phyloP scores from a whole-genome alignment of 1,140 invertebrate species.

The Apocrypta bakeri region DNA sequence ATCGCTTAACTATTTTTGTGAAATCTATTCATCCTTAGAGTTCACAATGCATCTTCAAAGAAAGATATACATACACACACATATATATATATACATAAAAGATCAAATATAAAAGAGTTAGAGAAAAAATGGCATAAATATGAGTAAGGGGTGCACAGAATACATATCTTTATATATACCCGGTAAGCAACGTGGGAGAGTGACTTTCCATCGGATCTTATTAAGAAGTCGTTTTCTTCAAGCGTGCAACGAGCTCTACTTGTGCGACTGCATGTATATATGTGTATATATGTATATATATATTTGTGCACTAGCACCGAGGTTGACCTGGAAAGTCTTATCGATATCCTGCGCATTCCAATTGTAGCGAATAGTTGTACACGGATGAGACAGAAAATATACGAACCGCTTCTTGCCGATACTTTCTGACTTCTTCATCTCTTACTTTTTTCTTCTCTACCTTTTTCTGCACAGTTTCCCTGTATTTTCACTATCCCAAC shows the following conservation, averaged over 20 bases:
- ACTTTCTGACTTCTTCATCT: not conserved
- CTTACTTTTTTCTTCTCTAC: not conserved
- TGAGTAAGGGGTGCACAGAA: not conserved
- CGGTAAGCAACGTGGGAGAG: not conserved
- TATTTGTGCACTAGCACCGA: not conserved
- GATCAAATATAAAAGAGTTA: not conserved
- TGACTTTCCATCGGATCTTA: conserved; percentile 36
- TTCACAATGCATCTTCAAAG: not conserved
- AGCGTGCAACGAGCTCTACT: not conserved
- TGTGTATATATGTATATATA: not conserved
- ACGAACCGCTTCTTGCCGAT: conserved; percentile 26
- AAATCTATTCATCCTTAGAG: too few species aligned
- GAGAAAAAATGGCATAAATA: not conserved
- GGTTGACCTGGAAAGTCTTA: conserved; percentile 34
- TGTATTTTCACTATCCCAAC: not conserved
- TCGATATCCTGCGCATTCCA: conserved; percentile 31
- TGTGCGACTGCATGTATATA: not conserved
- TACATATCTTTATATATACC: too few species aligned
- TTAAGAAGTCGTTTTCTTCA: conserved; percentile 36
- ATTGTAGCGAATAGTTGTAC: too few species aligned
- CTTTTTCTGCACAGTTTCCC: not conserved
- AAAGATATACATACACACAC: too few species aligned
- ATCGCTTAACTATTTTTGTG: too few species aligned
- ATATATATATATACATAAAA: too few species aligned
- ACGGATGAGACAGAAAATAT: too few species aligned